phyloP scores from a whole-genome alignment of 2,113 vertebrate genomes.

The Haliaeetus leucogaster region DNA sequence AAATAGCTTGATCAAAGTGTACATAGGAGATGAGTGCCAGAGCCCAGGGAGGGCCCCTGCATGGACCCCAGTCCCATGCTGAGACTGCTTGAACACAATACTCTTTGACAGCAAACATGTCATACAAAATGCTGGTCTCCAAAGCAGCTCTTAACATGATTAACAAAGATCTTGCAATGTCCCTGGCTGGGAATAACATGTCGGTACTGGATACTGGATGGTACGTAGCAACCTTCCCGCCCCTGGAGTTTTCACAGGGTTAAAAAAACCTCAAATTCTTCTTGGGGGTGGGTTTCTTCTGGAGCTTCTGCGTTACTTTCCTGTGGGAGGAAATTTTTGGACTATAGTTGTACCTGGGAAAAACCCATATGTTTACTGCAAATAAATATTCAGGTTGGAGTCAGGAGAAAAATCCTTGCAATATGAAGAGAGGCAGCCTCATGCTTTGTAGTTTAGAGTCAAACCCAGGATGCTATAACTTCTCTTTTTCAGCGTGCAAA shows the following conservation, averaged over 20 bases:
- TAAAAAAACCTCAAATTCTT: not conserved
- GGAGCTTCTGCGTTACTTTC: not conserved
- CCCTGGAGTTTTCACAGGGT: not conserved
- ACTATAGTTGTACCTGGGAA: not conserved
- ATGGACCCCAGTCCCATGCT: accelerated
- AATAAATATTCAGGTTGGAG: not conserved
- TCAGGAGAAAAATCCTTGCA: not conserved
- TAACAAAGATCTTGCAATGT: not conserved
- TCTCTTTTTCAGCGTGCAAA: not conserved
- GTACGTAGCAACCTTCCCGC: not conserved
- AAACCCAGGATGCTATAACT: not conserved
- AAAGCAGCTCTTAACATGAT: not conserved
- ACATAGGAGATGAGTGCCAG: not conserved
- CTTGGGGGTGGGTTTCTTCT: not conserved
- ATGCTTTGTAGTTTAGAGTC: not conserved
- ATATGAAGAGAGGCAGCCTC: not conserved
- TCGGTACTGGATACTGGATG: not conserved
- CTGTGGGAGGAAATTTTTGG: not conserved
- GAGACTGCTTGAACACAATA: not conserved
- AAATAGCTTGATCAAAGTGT: not conserved
- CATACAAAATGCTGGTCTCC: not conserved
- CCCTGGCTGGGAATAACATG: not conserved
- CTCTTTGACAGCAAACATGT: not conserved
- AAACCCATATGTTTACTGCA: not conserved
- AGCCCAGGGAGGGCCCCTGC: accelerated